Percentiles rank a stretch among this genome's conserved stretches.
phyloP scores from a whole-genome alignment of 2,888 invertebrate genomes.

The Apotomis turbidana region DNA sequence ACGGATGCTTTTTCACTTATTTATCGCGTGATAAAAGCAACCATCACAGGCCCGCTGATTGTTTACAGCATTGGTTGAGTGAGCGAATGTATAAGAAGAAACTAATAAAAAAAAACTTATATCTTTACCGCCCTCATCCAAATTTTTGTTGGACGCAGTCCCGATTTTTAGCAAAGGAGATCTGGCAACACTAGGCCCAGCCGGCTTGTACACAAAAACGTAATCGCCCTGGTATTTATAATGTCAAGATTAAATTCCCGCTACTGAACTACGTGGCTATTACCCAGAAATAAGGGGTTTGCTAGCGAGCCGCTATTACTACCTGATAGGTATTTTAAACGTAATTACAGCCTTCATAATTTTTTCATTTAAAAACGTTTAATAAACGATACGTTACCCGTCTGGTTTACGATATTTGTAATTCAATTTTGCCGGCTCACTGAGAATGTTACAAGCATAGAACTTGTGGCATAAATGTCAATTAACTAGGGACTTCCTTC shows the following conservation, averaged over 20 bases:
- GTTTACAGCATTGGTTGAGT: no score
- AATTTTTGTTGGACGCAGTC: no score
- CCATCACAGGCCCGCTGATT: no score
- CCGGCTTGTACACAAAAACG: conserved; percentile 49
- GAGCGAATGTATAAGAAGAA: no score
- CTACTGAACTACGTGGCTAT: conserved; percentile 52
- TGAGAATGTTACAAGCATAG: neutral
- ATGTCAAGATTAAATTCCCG: conserved; percentile 54
- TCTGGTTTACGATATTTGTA: conserved; percentile 33
- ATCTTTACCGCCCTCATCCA: no score
- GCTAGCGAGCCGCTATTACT: conserved; percentile 34
- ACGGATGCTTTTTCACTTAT: no score
- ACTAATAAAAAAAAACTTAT: no score
- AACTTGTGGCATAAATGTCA: no score
- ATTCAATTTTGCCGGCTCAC: conserved; percentile 32
- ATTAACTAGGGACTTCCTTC: no score
- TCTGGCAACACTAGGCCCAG: neutral
- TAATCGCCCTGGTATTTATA: conserved; percentile 59
- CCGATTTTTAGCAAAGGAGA: no score
- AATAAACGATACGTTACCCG: conserved; percentile 15
- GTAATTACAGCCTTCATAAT: conserved; percentile 34
- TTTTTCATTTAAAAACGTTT: conserved; percentile 40
- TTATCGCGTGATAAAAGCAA: no score
- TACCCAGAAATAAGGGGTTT: conserved; percentile 49
- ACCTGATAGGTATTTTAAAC: conserved; percentile 38